Conservation (phyloP, 2,888 invertebrate genomes). For the Muschampia plurimacula region DNA sequence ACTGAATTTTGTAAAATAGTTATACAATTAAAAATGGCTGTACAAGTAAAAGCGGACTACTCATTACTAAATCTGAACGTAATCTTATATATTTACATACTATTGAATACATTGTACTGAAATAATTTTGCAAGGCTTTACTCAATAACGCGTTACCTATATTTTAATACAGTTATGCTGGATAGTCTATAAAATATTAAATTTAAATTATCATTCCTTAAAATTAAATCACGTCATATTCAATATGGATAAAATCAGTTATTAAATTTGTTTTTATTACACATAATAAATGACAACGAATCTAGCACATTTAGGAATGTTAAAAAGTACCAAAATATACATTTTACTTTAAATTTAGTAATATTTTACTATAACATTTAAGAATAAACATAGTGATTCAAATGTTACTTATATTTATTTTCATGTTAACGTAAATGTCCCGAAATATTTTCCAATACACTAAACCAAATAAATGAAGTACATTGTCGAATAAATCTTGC, state of each 20-base stretch:
- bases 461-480: neutral
- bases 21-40: slow-evolving; percentile 77
- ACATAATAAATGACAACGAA: neutral
- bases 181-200: neutral
- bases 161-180: neutral
- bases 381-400: too few species aligned
- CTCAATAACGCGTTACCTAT: neutral
- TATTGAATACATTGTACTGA: slow-evolving; percentile 50
- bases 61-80: slow-evolving; percentile 52
- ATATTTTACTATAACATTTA: too few species aligned
- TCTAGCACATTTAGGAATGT: neutral
- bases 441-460: too few species aligned
- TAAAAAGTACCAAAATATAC: neutral
- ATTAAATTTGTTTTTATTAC: neutral
- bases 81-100: slow-evolving; percentile 44
- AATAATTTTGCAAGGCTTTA: slow-evolving; percentile 33
- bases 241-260: neutral
- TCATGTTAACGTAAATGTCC: neutral
- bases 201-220: neutral
- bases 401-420: neutral
- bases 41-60: slow-evolving; percentile 72
- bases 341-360: neutral
- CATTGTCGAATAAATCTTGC: neutral
- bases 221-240: neutral
- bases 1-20: slow-evolving; percentile 75